These are phyloP conservation scores for Drosophila quadrilineata DNA, from an alignment of 1,140 invertebrate genomes.

Conservation along the genomic window DNA sequence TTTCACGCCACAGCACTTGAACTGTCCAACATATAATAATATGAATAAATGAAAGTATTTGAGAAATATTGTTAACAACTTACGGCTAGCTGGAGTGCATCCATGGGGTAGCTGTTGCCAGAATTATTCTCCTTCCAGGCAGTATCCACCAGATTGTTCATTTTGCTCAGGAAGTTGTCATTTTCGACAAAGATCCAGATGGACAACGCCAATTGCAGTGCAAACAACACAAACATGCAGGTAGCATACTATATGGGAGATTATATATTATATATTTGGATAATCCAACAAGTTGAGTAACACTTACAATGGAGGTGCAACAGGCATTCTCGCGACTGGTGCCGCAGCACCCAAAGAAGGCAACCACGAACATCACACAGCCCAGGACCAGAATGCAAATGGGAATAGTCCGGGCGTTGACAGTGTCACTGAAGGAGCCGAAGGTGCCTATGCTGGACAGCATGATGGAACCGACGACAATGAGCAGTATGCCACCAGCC, in stretches of 20 bases:
- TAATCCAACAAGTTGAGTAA: neutral
- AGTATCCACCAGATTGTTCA: constrained; percentile 81
- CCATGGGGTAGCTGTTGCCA: constrained; percentile 51
- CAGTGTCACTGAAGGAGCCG: constrained; percentile 81
- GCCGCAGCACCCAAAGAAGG: constrained; percentile 92
- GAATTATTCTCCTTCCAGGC: constrained; percentile 55
- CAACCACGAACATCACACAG: constrained; percentile 87
- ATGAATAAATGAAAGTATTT: neutral
- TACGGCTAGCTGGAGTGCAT: constrained; percentile 65
- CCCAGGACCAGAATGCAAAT: constrained; percentile 88
- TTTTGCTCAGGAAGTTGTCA: constrained; percentile 79
- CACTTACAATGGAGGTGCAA: constrained; percentile 89
- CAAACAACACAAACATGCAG: constrained; percentile 85
- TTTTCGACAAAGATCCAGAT: constrained; percentile 83
- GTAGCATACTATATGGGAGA: constrained; percentile 84
- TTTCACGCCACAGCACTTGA: constrained; percentile 85
- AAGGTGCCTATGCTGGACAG: constrained; percentile 82
- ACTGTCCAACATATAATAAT: too few relatives aligned
- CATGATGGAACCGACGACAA: constrained; percentile 84
- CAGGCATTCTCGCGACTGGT: constrained; percentile 90
- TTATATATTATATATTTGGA: neutral
- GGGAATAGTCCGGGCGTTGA: constrained; percentile 82
- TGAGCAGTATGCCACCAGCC: constrained; percentile 85
- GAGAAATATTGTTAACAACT: constrained; percentile 15
- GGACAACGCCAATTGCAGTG: constrained; percentile 85